Base-by-base conservation (phyloP, 1,140 invertebrate genomes). In the Alviniconcha marisindica region DNA sequence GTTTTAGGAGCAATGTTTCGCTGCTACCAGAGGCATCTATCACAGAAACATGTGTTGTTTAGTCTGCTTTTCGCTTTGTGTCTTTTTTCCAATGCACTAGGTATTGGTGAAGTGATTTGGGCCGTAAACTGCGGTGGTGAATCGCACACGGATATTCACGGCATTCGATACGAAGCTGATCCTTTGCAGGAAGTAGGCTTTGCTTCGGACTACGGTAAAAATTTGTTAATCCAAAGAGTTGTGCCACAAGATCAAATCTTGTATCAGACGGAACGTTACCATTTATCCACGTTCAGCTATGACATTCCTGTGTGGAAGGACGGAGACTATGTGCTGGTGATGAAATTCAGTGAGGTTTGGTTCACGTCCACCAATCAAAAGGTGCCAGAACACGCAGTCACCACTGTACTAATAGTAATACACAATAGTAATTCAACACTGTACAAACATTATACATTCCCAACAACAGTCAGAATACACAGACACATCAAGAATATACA, bases 331-430 rank as follows among this genome's bases (percentile, higher is more conserved):
- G 91, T 93, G 10, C 63, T 93, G n/a, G 92, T 92, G 66, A 78
- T 93, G 73, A 93, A 93, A 84, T 93, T 93, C 85, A 91, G 91
- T 85, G 93, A 93, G 89, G 93, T 93, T 24, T 93, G 93, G 93
- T 93, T 93, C 82, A 91, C 91, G 40, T 88, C 91, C 28, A 84
- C 92, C 21, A 91, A 92, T 85, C 90, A 92, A 88, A 93, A 93
- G 91, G 93, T 93, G 88, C 83, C 56, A 69, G 69, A 48, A 48
- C 44, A 48, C 18, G 44, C 18, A 48, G n/a, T n/a, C n/a, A n/a
- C n/a, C n/a, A n/a, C n/a, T n/a, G n/a, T n/a, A n/a, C n/a, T n/a
- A n/a, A n/a, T n/a, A n/a, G n/a, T n/a, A n/a, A n/a, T n/a, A n/a
- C n/a, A n/a, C n/a, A n/a, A n/a, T n/a, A n/a, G n/a, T n/a, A n/a